Evolutionary conservation across 2,113 vertebrate genomes (phyloP).

Genomic region (Gambusia affinis): DNA sequence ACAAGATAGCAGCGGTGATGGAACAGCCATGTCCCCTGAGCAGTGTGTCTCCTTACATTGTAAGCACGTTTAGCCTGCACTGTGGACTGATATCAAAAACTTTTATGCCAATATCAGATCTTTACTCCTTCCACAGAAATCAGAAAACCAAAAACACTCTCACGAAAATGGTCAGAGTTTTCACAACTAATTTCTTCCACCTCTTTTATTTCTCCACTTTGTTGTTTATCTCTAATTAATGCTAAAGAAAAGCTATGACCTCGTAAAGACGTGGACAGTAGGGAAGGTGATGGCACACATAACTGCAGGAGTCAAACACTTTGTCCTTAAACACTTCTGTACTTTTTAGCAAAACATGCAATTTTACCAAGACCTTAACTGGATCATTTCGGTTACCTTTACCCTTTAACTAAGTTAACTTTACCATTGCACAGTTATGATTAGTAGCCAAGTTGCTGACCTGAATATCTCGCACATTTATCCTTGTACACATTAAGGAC

Average conservation of each 20-base stretch:
- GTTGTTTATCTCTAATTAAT: constrained; percentile 68
- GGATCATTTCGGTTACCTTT: background rate
- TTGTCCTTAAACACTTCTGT: no score
- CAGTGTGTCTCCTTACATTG: constrained; percentile 54
- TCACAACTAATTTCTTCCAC: constrained; percentile 49
- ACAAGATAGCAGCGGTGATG: constrained; percentile 67
- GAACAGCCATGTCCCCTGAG: constrained; percentile 56
- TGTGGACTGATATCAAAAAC: constrained; percentile 53
- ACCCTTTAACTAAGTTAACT: background rate
- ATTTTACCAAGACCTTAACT: background rate
- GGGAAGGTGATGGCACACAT: background rate
- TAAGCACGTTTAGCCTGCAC: constrained; percentile 64
- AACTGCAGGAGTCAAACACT: background rate
- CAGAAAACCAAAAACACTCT: background rate
- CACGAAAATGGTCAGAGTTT: constrained; percentile 46
- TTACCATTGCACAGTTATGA: background rate
- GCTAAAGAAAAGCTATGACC: background rate
- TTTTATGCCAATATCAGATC: constrained; percentile 49
- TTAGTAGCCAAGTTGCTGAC: background rate
- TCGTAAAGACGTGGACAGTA: background rate
- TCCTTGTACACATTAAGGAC: background rate
- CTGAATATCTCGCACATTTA: background rate
- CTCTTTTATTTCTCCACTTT: constrained; percentile 73
- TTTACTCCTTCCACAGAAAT: constrained; percentile 19
- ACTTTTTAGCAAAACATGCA: background rate